Conservation (phyloP, 2,888 invertebrate genomes). For the Philereme transversata region DNA sequence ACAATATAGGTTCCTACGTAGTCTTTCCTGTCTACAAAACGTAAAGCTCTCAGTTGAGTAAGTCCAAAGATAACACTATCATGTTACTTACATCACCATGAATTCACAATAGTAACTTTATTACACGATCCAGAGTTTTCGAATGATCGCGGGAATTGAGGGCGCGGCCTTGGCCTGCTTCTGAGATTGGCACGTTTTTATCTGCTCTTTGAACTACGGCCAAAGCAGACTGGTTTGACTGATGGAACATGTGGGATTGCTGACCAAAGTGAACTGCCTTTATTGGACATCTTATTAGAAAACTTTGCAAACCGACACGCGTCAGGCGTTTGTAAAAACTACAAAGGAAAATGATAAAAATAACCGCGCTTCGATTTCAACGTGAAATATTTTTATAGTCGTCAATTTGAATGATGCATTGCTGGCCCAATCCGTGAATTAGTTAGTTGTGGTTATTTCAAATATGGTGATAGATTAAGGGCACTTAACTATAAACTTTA, state of each 20-base stretch:
- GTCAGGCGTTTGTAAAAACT: too few species aligned
- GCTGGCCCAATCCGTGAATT: too few species aligned
- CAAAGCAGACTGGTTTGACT: conserved; percentile 58
- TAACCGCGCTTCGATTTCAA: too few species aligned
- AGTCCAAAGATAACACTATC: conserved; percentile 36
- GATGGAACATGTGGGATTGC: conserved; percentile 40
- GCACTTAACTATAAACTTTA: background rate
- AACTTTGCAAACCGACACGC: too few species aligned
- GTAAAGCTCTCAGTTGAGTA: background rate
- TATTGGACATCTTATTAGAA: background rate
- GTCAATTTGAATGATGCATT: too few species aligned
- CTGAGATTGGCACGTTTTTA: conserved; percentile 80
- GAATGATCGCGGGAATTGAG: conserved; percentile 68
- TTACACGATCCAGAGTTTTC: conserved; percentile 61
- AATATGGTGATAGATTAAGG: too few species aligned
- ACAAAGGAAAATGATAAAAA: too few species aligned
- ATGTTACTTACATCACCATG: conserved; percentile 40
- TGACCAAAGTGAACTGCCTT: conserved; percentile 22
- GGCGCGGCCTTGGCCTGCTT: conserved; percentile 77
- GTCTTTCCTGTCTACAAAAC: too few species aligned
- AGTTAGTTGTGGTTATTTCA: too few species aligned
- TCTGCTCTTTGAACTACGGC: conserved; percentile 66
- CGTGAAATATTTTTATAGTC: too few species aligned
- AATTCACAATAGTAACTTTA: conserved; percentile 58
- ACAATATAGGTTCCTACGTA: too few species aligned